Percentiles rank a stretch among this genome's conserved stretches.
Conservation (phyloP, 2,888 invertebrate species). For the Agriopis leucophaearia region DNA sequence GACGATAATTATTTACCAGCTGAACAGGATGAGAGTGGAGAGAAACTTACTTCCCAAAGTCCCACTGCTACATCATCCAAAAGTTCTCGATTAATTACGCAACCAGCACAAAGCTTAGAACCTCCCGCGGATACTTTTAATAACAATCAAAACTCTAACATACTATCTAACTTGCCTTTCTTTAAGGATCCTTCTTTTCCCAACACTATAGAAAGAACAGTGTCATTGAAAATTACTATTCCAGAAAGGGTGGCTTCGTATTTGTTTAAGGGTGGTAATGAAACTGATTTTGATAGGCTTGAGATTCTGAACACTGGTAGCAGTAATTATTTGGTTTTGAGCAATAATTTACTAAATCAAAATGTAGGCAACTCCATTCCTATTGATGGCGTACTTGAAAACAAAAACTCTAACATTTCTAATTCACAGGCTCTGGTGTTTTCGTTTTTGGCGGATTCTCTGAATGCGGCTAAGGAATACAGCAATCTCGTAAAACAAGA, state of each 20-base stretch:
- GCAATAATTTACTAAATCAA: slow-evolving; percentile 63
- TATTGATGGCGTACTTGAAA: slow-evolving; percentile 70
- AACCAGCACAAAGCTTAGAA: slow-evolving; percentile 66
- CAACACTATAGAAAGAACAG: slow-evolving; percentile 79
- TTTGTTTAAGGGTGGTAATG: slow-evolving; percentile 69
- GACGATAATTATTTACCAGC: slow-evolving; percentile 60
- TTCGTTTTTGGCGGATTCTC: slow-evolving; percentile 77
- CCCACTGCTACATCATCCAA: slow-evolving; percentile 58
- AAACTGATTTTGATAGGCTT: slow-evolving; percentile 68
- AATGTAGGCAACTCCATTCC: slow-evolving; percentile 66
- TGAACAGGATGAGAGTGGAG: slow-evolving; percentile 61
- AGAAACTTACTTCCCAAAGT: slow-evolving; percentile 65
- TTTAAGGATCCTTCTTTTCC: slow-evolving; percentile 67
- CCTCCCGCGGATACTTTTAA: slow-evolving; percentile 64
- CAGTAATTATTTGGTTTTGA: slow-evolving; percentile 76
- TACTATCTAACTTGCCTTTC: slow-evolving; percentile 69
- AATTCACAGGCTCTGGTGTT: slow-evolving; percentile 83
- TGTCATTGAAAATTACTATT: slow-evolving; percentile 79
- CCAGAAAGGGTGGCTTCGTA: slow-evolving; percentile 78
- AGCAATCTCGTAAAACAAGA: slow-evolving; percentile 72
- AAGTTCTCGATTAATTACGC: slow-evolving; percentile 62
- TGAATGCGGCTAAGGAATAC: slow-evolving; percentile 78
- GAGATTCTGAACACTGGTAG: slow-evolving; percentile 81
- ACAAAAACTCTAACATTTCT: slow-evolving; percentile 75
- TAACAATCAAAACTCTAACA: slow-evolving; percentile 61